Percentiles rank a stretch among this genome's conserved stretches.
phyloP scores from a whole-genome alignment of 2,797 vertebrate genomes.

The Lepilemur septentrionalis region DNA sequence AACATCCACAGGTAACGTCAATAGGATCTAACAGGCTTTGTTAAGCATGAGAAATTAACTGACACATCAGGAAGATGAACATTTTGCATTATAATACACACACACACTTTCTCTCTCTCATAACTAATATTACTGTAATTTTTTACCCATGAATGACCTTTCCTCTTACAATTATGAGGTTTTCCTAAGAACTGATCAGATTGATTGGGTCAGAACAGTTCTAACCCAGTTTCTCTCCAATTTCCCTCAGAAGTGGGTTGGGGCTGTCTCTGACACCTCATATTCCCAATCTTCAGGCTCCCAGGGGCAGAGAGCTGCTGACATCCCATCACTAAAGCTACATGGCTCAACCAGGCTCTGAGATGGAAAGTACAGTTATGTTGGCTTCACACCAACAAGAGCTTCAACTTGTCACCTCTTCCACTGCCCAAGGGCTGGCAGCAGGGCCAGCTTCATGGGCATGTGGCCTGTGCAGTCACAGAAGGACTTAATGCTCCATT shows the following conservation, averaged over 20 bases:
- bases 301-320: background rate
- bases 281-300: background rate
- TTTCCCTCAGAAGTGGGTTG: background rate
- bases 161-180: background rate
- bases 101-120: background rate
- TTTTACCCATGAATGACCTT: background rate
- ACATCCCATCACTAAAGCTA: background rate
- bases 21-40: background rate
- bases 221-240: background rate
- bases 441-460: background rate
- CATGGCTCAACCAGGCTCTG: background rate
- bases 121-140: background rate
- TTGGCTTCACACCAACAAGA: background rate
- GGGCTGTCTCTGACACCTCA: background rate
- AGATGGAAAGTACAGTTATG: background rate
- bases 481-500: background rate
- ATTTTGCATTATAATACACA: background rate
- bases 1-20: background rate
- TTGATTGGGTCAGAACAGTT: background rate
- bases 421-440: background rate
- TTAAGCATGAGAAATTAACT: background rate
- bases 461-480: background rate
- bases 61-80: background rate
- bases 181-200: slow-evolving; percentile 32
- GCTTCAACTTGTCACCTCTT: background rate